Conservation (phyloP, 2,113 vertebrate genomes). For the Phoenicopterus ruber region DNA sequence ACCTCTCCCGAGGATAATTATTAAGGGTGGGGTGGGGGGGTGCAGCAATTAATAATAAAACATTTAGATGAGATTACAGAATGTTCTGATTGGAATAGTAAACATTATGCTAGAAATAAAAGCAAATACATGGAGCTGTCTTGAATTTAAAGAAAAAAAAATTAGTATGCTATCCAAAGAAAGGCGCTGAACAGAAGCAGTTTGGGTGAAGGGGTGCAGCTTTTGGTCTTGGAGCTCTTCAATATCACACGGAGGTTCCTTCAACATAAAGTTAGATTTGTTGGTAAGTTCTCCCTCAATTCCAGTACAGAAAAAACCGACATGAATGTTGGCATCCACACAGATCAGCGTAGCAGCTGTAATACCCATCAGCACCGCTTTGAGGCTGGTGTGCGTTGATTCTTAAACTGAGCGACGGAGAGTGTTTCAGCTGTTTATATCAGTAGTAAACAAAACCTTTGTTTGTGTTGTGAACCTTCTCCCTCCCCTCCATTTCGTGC, state of each 20-base stretch:
- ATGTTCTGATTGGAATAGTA: constrained; percentile 28
- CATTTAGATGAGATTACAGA: constrained; percentile 32
- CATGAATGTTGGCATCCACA: background rate
- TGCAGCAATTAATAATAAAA: constrained; percentile 59
- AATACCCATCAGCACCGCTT: background rate
- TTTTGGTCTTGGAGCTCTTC: background rate
- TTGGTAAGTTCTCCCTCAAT: background rate
- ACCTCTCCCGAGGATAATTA: constrained; percentile 27
- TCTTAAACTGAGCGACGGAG: rapidly evolving
- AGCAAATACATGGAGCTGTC: constrained; percentile 1
- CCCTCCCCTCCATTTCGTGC: background rate
- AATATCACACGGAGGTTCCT: background rate
- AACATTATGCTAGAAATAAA: constrained; percentile 29
- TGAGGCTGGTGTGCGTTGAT: background rate
- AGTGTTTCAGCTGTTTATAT: background rate
- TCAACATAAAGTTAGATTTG: background rate
- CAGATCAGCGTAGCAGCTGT: background rate
- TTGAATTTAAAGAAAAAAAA: background rate
- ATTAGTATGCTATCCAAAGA: background rate
- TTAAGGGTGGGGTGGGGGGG: background rate
- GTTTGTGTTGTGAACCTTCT: background rate
- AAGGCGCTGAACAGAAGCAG: background rate
- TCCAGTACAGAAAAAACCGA: background rate
- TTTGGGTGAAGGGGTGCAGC: background rate
- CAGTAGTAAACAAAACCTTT: constrained; percentile 1